These are phyloP conservation scores for Rhinichthys osculus DNA, from an alignment of 2,797 vertebrate genomes.

Conservation along the genomic window DNA sequence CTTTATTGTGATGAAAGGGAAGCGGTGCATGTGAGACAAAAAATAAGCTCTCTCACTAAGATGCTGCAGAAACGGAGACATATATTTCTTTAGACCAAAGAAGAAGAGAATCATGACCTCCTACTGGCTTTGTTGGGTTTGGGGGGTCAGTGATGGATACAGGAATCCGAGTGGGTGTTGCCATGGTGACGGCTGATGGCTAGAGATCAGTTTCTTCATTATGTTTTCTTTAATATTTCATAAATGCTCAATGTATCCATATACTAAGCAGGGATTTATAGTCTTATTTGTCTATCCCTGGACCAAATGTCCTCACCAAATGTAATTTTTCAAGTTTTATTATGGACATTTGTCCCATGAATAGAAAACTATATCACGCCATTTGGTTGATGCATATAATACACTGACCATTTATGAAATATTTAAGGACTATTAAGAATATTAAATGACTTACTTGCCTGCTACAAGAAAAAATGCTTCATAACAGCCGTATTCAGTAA, in stretches of 20 bases:
- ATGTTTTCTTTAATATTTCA: constrained; percentile 12
- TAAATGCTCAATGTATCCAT: background rate
- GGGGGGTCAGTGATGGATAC: constrained; percentile 32
- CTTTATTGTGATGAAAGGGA: constrained; percentile 36
- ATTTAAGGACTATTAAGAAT: background rate
- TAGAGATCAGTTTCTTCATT: constrained; percentile 15
- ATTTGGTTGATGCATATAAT: constrained; percentile 3
- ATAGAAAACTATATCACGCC: background rate
- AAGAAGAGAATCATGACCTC: constrained; percentile 7
- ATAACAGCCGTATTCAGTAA: background rate
- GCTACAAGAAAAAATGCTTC: background rate
- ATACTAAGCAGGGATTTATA: background rate
- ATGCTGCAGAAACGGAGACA: background rate
- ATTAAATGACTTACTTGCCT: background rate
- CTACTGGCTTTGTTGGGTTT: background rate
- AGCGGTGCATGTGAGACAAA: constrained; percentile 11
- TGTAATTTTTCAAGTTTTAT: background rate
- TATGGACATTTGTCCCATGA: background rate
- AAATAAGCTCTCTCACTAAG: constrained; percentile 13
- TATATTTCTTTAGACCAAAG: background rate
- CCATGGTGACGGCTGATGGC: constrained; percentile 27
- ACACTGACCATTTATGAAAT: constrained; percentile 8
- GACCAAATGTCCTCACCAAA: background rate
- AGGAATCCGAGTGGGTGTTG: constrained; percentile 10
- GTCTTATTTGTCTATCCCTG: background rate